Evolutionary conservation across 2,113 vertebrate genomes (phyloP), one percentile per base, ranked within the genome.

Genomic region (Rhagologus leucostigma): DNA sequence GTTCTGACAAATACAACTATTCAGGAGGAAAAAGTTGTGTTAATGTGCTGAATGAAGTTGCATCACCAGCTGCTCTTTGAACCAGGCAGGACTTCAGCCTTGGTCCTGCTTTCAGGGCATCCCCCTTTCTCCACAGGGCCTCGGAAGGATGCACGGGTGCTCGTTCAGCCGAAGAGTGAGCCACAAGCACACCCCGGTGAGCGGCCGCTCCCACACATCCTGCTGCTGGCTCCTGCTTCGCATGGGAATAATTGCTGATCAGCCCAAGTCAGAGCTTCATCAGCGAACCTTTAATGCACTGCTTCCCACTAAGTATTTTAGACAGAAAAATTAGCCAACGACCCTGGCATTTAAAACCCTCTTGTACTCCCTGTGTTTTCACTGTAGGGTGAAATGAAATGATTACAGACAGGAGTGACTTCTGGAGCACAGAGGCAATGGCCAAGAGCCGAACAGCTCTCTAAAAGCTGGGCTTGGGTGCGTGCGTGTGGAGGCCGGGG

Each of bases 261-360:
- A 62, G 44, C 57, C 32, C 39, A 26, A 75, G 68, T 2, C 56
- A 68, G 35, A 42, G 32, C 62, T 78, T n/a, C 0, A 0, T 0
- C 2, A 64, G 56, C 35, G 68, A 90, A 60, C 26, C 26, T 62
- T 55, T 71, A 63, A 14, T 41, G 33, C 46, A 11, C 47, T 20
- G 11, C 29, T 88, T 94, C 90, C 30, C 49, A 13, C 50, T 37
- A 83, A 70, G 90, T 63, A 49, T 63, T 97, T 96, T 60, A 88
- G 70, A 79, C 82, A 84, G 55, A 92, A 92, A 62, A 93, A 81
- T 39, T 76, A 83, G 37, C 30, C 52, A 63, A 32, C 6, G 24
- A 63, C 35, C 41, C 21, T 50, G 37, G 52, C 37, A 77, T 91
- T 79, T 63, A 19, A 79, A 86, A 52, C 4, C 26, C 23, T 63